Evolutionary conservation across 2,888 invertebrate genomes (phyloP), one percentile per base, ranked within the genome.

Genomic region (Coenonympha glycerion): DNA sequence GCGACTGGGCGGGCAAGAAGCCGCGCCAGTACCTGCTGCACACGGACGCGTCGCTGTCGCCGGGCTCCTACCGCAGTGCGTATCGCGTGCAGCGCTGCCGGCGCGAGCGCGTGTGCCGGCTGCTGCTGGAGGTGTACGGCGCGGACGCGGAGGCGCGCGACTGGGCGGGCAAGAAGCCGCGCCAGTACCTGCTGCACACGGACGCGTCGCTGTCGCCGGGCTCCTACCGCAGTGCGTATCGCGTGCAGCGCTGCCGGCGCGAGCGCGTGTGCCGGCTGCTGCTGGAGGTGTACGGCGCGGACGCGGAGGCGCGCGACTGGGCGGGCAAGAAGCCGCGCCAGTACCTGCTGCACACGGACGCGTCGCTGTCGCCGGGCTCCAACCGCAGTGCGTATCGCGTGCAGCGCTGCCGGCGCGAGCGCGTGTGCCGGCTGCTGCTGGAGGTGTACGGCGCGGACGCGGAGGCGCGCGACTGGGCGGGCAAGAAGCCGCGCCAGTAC

Each of bases 391-490:
- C 90, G 93, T 48, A 8, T 18, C 6, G n/a, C n/a, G n/a, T n/a
- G n/a, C n/a, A n/a, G 81, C 96, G 96, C 78, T 96, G 95, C 79
- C 93, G 94, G 16, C 94, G 95, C 67, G 93, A 95, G 66, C 92
- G 95, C 49, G 92, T 96, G 47, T 96, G 93, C 79, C 93, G 94
- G 66, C 88, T 97, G 8, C 89, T 98, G n/a, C 92, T 95, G 45
- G 92, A 95, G 77, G 94, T 93, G 21, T 98, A 97, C 76, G 94
- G 97, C 97, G 97, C 96, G 15, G 95, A 97, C 78, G 90, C 93
- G 6, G 94, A 95, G 61, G 85, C 96, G 6, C 90, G 96, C 47
- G 98, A 98, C 77, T 95, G 95, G 91, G 95, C 95, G 56, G 98
- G 97, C 3, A 92, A 93, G 67, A 96, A 95, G 68, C 92, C 95